Conservation (phyloP, 2,888 invertebrate genomes). For the Melitaea athalia region DNA sequence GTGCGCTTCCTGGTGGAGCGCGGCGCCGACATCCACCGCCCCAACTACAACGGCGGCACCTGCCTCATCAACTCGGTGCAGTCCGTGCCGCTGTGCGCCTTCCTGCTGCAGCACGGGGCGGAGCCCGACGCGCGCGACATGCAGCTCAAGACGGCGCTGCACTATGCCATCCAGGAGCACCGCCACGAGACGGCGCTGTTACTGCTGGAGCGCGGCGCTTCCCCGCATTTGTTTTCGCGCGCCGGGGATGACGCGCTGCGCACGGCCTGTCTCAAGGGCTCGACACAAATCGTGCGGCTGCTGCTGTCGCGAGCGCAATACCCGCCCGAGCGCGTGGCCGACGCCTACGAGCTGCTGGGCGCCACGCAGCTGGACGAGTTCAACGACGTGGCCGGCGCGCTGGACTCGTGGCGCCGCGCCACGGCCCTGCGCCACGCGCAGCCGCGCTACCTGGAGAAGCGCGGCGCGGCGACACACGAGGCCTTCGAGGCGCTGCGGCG, state of each 20-base stretch:
- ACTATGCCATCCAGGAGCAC: constrained; percentile 95
- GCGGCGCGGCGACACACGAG: constrained; percentile 53
- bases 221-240: constrained; percentile 88
- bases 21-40: constrained; percentile 91
- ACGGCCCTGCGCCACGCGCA: constrained; percentile 49
- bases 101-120: constrained; percentile 90
- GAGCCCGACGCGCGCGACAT: constrained; percentile 93
- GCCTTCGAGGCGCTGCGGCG: constrained; percentile 84
- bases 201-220: constrained; percentile 89
- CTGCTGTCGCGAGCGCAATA: constrained; percentile 85
- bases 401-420: constrained; percentile 91
- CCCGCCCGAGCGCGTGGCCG: constrained; percentile 86
- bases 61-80: constrained; percentile 97
- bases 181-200: constrained; percentile 91
- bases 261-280: constrained; percentile 89
- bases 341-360: constrained; percentile 93
- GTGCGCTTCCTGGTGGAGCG: constrained; percentile 88
- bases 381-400: constrained; percentile 87
- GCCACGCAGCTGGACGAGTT: constrained; percentile 94
- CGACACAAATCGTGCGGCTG: constrained; percentile 87
- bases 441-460: constrained; percentile 43
- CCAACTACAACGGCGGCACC: constrained; percentile 96
- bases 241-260: constrained; percentile 95
- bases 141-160: constrained; percentile 94
- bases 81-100: constrained; percentile 90